Conservation (phyloP, 2,113 vertebrate genomes). For the Apteryx owenii region DNA sequence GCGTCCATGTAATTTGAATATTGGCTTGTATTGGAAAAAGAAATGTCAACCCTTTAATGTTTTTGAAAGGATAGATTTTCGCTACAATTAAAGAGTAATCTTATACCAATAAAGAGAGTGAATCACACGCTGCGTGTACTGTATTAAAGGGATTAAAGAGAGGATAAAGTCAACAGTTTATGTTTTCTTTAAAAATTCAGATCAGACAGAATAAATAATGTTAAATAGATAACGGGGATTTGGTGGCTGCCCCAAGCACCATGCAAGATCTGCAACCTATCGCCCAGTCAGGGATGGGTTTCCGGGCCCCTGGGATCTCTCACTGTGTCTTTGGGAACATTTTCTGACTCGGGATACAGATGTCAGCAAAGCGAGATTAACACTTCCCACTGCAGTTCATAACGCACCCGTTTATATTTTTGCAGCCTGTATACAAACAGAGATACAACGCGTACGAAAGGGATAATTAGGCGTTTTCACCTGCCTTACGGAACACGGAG, state of each 20-base stretch:
- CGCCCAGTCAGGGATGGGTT: neutral
- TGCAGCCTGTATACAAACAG: neutral
- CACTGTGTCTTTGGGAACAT: neutral
- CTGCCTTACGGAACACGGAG: neutral
- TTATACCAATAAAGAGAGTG: neutral
- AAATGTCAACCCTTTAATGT: slow-evolving; percentile 38
- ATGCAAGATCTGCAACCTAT: neutral
- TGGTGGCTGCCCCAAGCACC: neutral
- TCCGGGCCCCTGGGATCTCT: neutral
- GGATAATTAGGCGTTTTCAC: neutral
- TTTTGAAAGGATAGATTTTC: slow-evolving; percentile 42
- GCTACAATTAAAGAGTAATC: slow-evolving; percentile 27
- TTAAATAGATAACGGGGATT: accelerated
- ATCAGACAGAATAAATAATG: neutral
- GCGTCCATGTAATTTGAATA: slow-evolving; percentile 56
- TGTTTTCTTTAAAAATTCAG: neutral
- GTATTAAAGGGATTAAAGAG: neutral
- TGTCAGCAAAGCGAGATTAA: neutral
- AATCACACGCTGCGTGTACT: neutral
- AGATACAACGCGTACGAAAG: too few species aligned
- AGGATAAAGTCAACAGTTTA: neutral
- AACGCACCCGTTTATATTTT: accelerated
- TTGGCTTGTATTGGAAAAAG: slow-evolving; percentile 15
- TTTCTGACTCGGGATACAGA: neutral
- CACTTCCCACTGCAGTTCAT: neutral